Percentiles rank a stretch among this genome's conserved stretches.
phyloP scores from a whole-genome alignment of 2,113 vertebrate genomes.

The Hippocampus comes region DNA sequence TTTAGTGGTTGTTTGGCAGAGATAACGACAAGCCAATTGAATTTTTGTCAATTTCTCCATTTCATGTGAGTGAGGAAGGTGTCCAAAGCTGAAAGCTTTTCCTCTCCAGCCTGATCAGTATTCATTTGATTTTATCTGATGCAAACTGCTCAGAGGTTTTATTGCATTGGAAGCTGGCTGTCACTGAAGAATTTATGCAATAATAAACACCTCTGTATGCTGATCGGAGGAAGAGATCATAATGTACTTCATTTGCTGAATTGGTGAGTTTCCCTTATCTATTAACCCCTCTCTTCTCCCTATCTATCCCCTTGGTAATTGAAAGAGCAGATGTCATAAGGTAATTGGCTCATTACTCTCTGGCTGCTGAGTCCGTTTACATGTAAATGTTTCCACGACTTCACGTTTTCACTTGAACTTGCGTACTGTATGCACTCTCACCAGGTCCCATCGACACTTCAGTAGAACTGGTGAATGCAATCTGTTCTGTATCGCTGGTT shows the following conservation, averaged over 20 bases:
- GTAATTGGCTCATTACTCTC: slow-evolving; percentile 65
- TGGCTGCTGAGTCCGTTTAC: slow-evolving; percentile 35
- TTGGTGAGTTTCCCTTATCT: slow-evolving; percentile 50
- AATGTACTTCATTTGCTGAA: slow-evolving; percentile 54
- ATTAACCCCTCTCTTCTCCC: slow-evolving; percentile 41
- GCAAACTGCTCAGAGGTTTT: slow-evolving; percentile 9
- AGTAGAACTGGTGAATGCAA: background rate
- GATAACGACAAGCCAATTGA: slow-evolving; percentile 16
- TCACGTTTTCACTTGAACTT: slow-evolving; percentile 38
- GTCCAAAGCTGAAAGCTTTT: slow-evolving; percentile 16
- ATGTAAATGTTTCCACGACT: slow-evolving; percentile 39
- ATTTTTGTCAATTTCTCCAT: background rate
- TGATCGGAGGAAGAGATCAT: slow-evolving; percentile 41
- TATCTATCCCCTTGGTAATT: slow-evolving; percentile 44
- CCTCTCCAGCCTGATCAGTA: slow-evolving; percentile 27
- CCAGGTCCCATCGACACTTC: background rate
- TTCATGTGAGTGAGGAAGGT: background rate
- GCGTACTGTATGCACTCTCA: background rate
- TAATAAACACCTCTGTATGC: slow-evolving; percentile 21
- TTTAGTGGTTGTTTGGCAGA: background rate
- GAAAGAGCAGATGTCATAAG: slow-evolving; percentile 59
- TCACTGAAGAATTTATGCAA: slow-evolving; percentile 30
- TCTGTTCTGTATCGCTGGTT: background rate
- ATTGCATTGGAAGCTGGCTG: slow-evolving; percentile 31
- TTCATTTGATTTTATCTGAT: slow-evolving; percentile 40